Evolutionary conservation across 2,888 invertebrate species (phyloP), one percentile per base, ranked within the genome.

Genomic region (Pseudococcus jackbeardsleyi): DNA sequence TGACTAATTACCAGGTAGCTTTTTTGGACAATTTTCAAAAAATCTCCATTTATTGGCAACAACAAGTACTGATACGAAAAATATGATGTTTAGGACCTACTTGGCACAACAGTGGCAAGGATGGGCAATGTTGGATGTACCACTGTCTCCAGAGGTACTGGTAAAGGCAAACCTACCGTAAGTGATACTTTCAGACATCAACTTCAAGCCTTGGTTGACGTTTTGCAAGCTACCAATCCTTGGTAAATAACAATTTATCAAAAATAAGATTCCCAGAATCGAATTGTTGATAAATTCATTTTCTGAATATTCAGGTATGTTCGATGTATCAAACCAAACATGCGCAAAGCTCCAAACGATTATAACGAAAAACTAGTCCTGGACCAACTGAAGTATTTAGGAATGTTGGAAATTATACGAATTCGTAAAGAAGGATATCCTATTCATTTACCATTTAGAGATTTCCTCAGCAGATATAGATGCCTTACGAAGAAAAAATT

Each of bases 371-470:
- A 94, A 88, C 92, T 97, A 89, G 97, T 98, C 1, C 92, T 96
- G 90, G 97, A 97, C 91, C 98, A 98, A 92, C 93, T 98, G 85
- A 95, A 95, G 90, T 98, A 98, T 92, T 93, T 98, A 89, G 98
- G 97, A 89, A 97, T 98, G 97, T 93, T 97, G 91, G 97, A 98
- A 92, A 97, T 98, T 90, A 97, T 98, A 90, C 93, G 97, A 89
- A 98, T 98, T 90, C 93, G 97, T 7, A 95, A 96, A 90, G 97
- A 97, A 91, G 97, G 97, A 5, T 98, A 95, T 92, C 97, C 97
- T 0, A 94, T 97, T 90, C 97, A 98, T 91, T 93, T 97, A 92
- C 93, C 94, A 42, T 95, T 96, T 91, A 93, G 94, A 88, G 95
- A 95, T 90, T 97, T 97, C 92, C 93, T 95, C 46, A 92, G 93